Base-by-base conservation (phyloP, 2,113 vertebrate species). In the Rhizomys pruinosus region DNA sequence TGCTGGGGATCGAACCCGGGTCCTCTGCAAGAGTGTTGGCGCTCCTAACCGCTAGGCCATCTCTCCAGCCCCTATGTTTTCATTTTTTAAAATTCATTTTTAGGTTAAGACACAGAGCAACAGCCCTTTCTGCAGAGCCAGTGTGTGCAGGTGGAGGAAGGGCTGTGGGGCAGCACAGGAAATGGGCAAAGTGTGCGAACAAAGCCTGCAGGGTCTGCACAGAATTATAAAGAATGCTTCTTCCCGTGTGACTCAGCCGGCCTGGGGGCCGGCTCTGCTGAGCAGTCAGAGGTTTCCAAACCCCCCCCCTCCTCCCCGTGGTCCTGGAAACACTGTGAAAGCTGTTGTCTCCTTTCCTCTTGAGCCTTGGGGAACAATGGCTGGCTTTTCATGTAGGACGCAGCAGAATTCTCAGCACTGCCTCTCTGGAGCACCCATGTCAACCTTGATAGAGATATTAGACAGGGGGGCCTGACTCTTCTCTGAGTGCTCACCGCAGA, bases 111-210 rank as follows among this genome's bases (percentile, higher is more conserved):
- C 20, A 9, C 63, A 20, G 12, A 27, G 84, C 4, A 1, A 16
- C 4, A 4, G 42, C 52, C 79, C 42, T 55, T 89, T 80, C 80
- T 37, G 55, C 66, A 81, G 61, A 74, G 15, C 32, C 20, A 66
- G 61, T 79, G 59, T 61, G 17, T 25, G 76, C 68, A 91, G 94
- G 87, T 89, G 93, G 93, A 90, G 84, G 87, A 89, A 90, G 87
- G 76, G 17, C 76, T 19, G 22, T 59, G 63, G 57, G 84, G 84
- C 0, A 12, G 77, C 88, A 69, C 84, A 74, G 93, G 93, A 91
- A 92, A 39, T 27, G 72, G 61, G 20, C 44, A 4, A 52, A n/a
- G 55, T 1, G 32, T 63, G 15, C 32, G 80, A 78, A 91, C 84
- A 92, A 80, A 86, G 37, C 22, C 59, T 22, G 9, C 52, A 42